Evolutionary conservation across 2,113 vertebrate genomes (phyloP), one percentile per base, ranked within the genome.

Genomic region (Odontesthes bonariensis): DNA sequence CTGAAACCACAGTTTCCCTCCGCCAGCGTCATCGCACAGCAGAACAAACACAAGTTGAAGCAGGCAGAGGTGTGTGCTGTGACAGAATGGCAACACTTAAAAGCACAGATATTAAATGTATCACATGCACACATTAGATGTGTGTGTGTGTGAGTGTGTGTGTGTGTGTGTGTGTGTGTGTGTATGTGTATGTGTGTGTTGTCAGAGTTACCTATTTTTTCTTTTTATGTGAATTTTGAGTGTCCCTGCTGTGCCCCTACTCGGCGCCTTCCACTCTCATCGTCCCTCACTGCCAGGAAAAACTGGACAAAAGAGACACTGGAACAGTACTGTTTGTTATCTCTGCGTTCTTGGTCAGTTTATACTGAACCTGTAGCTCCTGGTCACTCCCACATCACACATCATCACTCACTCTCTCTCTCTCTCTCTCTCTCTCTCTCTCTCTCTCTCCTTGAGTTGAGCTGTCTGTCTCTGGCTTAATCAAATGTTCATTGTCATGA

Each of bases 351-450:
- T 72, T 76, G 73, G 84, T 81, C 85, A 82, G 54, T 84, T 90
- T 88, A 87, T 91, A 92, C 72, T 76, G 44, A 72, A 89, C 86
- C 82, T 88, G 84, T 13, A 33, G 76, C 75, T 85, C 42, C 20
- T 57, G 40, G 79, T 86, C 89, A 85, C 89, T 82, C 91, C 85
- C 83, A 89, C 90, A 82, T 83, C 85, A 83, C 74, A 85, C 57
- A 73, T 44, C 47, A 72, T 58, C 64, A 8, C 56, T 71, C 59
- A 27, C 27, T 61, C 62, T 38, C 13, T 65, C 66, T 59, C 23
- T 61, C 65, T 58, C 23, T 60, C 56, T 71, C 59, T 2, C 27
- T 61, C 62, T 38, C 13, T 65, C 56, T 71, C 59, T 2, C 27
- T 61, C 62, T 38, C 13, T 65, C 66, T 59, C 23, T 61, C 65